Percentiles rank a stretch among this genome's conserved stretches.
These are phyloP conservation scores for Auanema freiburgensis DNA, from an alignment of 2,888 invertebrate species.

Conservation along the genomic window DNA sequence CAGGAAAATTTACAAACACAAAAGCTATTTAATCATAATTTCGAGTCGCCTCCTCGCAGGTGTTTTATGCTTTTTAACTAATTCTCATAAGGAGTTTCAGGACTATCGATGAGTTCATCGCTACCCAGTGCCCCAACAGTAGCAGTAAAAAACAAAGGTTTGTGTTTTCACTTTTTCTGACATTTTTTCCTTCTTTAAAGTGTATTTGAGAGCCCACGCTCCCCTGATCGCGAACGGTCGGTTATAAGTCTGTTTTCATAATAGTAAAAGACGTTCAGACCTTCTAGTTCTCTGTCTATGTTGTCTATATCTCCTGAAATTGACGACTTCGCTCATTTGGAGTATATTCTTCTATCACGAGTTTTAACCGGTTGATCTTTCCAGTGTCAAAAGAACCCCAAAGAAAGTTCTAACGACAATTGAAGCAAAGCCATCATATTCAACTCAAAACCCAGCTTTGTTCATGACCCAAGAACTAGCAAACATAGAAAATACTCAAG, in stretches of 20 bases:
- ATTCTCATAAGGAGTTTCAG: neutral
- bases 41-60: conserved; percentile 6
- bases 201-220: no score
- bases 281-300: no score
- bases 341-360: no score
- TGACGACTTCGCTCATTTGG: neutral
- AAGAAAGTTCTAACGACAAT: no score
- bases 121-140: neutral
- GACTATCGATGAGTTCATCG: conserved; percentile 13
- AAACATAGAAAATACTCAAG: neutral
- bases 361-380: no score
- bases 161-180: no score
- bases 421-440: neutral
- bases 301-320: conserved; percentile 3
- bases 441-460: conserved; percentile 4
- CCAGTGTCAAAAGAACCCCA: no score
- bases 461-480: conserved; percentile 6
- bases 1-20: neutral
- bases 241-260: neutral
- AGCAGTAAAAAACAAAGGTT: no score
- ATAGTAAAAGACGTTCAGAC: neutral
- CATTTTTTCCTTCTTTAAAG: no score
- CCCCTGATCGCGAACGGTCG: no score
- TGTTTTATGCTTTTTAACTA: neutral
- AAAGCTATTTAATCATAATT: neutral